Evolutionary conservation across 2,113 vertebrate genomes (phyloP).

Genomic region (Bostrychus sinensis): DNA sequence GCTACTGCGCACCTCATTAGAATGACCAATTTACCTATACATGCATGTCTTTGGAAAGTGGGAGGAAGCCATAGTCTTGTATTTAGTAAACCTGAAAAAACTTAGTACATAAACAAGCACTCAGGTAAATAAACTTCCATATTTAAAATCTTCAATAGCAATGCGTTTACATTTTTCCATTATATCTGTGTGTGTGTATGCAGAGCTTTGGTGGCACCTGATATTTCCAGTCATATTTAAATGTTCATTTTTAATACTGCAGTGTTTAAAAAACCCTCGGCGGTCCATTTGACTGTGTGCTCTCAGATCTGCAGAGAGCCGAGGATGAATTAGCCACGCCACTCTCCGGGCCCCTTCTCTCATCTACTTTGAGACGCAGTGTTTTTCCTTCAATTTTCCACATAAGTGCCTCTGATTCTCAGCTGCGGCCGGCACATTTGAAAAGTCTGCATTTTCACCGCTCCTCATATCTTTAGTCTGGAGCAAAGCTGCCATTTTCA

Average conservation of each 20-base stretch:
- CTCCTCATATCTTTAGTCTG: conserved; percentile 51
- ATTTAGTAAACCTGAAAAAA: too few relatives aligned
- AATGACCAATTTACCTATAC: too few relatives aligned
- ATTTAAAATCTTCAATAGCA: too few relatives aligned
- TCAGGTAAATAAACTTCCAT: too few relatives aligned
- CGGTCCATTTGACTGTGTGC: conserved; percentile 45
- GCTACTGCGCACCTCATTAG: too few relatives aligned
- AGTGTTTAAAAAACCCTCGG: conserved; percentile 31
- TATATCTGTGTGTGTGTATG: too few relatives aligned
- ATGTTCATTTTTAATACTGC: not conserved
- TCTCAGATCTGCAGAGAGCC: conserved; percentile 46
- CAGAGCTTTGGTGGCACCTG: too few relatives aligned
- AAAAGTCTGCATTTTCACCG: conserved; percentile 54
- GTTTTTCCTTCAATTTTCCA: conserved; percentile 75
- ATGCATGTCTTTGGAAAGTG: too few relatives aligned
- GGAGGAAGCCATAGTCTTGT: too few relatives aligned
- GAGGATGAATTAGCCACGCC: conserved; percentile 70
- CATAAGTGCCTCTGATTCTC: conserved; percentile 64
- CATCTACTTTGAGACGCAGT: conserved; percentile 64
- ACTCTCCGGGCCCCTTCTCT: conserved; percentile 56
- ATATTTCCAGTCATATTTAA: too few relatives aligned
- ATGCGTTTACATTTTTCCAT: too few relatives aligned
- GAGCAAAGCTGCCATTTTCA: conserved; percentile 30
- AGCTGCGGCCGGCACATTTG: conserved; percentile 38
- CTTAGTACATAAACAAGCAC: too few relatives aligned